Evolutionary conservation across 2,797 vertebrate genomes (phyloP).

Genomic region (Myotis myotis): DNA sequence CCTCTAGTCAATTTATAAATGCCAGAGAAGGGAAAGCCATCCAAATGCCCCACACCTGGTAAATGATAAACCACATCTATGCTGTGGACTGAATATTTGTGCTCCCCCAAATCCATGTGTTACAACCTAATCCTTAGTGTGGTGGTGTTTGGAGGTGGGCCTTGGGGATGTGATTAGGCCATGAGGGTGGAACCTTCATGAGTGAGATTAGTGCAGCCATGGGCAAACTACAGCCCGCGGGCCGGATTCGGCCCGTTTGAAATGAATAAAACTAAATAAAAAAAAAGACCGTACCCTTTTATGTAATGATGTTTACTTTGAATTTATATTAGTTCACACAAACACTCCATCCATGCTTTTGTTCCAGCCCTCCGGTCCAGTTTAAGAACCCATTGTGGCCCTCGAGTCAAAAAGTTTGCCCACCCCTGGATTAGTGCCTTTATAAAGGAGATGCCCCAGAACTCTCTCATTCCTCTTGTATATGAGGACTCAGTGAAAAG

Average conservation of each 20-base stretch:
- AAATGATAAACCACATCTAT: background rate
- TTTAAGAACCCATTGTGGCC: too few relatives aligned
- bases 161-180: background rate
- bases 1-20: background rate
- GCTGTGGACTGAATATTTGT: background rate
- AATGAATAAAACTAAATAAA: too few relatives aligned
- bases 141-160: background rate
- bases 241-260: too few relatives aligned
- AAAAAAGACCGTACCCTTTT: too few relatives aligned
- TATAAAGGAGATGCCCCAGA: background rate
- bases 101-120: background rate
- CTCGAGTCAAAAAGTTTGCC: too few relatives aligned
- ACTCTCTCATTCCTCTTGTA: background rate
- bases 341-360: too few relatives aligned
- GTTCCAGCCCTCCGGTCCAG: too few relatives aligned
- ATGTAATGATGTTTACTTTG: too few relatives aligned
- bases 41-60: background rate
- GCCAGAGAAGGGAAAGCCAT: background rate
- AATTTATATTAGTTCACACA: too few relatives aligned
- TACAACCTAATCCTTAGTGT: background rate
- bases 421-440: background rate
- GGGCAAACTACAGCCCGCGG: too few relatives aligned
- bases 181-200: background rate
- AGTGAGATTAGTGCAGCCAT: background rate
- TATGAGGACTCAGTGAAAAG: background rate